A percentile compares a stretch with the other conserved stretches of the same genome.
Conservation (phyloP, 53 echinoderm and acorn worm genomes). For the Hippasteria phrygiana region DNA sequence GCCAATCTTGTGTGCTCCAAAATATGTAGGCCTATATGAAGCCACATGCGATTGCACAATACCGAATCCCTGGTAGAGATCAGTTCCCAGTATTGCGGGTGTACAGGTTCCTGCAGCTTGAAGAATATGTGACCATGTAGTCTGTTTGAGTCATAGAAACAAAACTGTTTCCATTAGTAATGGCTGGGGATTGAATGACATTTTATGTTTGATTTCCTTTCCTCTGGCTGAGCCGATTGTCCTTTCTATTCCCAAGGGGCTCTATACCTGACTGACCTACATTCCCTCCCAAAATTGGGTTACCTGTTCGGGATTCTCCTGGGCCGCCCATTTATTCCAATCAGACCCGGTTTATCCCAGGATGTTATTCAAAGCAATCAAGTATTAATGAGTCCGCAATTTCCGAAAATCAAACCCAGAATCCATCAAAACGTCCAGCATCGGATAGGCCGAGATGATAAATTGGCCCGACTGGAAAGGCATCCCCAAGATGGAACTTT, state of each 20-base stretch:
- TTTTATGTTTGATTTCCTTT: conserved; percentile 30
- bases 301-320: neutral
- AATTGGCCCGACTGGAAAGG: conserved; percentile 26
- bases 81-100: neutral
- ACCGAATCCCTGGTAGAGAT: too few species aligned
- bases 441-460: conserved; percentile 55
- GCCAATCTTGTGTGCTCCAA: too few species aligned
- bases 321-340: conserved; percentile 54
- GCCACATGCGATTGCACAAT: too few species aligned
- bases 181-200: neutral
- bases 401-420: conserved; percentile 66
- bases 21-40: too few species aligned
- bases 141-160: neutral
- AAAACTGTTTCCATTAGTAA: neutral
- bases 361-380: conserved; percentile 71
- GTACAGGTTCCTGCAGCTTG: neutral
- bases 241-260: conserved; percentile 5
- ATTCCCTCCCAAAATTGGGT: conserved; percentile 31
- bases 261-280: conserved; percentile 36
- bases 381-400: conserved; percentile 69
- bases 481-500: conserved; percentile 53
- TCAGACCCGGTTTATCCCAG: conserved; percentile 50
- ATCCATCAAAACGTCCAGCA: conserved; percentile 61
- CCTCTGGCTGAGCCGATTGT: neutral
- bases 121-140: neutral